Base-by-base conservation (phyloP, 1,140 invertebrate genomes). In the Neodiprion fabricii region DNA sequence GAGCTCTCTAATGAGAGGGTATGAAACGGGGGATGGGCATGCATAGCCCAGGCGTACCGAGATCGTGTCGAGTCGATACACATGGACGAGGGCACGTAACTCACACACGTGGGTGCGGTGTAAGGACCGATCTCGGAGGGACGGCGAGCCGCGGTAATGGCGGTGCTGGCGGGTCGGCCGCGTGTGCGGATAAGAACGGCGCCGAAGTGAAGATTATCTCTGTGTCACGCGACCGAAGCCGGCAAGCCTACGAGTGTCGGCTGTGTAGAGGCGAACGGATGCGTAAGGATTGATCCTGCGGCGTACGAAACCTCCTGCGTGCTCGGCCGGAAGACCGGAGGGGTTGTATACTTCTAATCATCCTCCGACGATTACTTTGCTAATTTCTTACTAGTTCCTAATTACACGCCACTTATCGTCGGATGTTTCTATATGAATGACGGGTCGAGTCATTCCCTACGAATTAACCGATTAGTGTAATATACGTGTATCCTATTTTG, bases 1-100 rank as follows among this genome's bases (percentile, higher is more conserved):
- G 71, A 76, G 74, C 53, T 72, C 67, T 75, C 71, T 76, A 76
- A 76, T 76, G 75, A 73, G 71, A 65, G 68, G 50, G 23, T 71
- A 48, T 40, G 28, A 40, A 71, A 72, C n/a, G 12, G 14, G 53
- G 61, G 53, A 61, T 61, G 53, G n/a, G 53, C 53, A 61, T 61
- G n/a, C 53, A 12, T 61, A 40, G 11, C 53, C 53, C 9, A 61
- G 3, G n/a, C 53, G n/a, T 61, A 61, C 11, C 5, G 3, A 61
- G 11, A 61, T 17, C 11, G n/a, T 61, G 53, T 17, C 53, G 53
- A 61, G 3, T 61, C 53, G n/a, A 40, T 40, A 40, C 28, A 40
- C 28, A 40, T 5, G 28, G 28, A 40, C 65, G 72, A 73, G 67
- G 49, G 48, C 67, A 73, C 47, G 66, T 74, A 66, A 69, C 49